A percentile compares a stretch with the other conserved stretches of the same genome.
Conservation (phyloP, 1,140 invertebrate species). For the Drosophila ironensis region DNA sequence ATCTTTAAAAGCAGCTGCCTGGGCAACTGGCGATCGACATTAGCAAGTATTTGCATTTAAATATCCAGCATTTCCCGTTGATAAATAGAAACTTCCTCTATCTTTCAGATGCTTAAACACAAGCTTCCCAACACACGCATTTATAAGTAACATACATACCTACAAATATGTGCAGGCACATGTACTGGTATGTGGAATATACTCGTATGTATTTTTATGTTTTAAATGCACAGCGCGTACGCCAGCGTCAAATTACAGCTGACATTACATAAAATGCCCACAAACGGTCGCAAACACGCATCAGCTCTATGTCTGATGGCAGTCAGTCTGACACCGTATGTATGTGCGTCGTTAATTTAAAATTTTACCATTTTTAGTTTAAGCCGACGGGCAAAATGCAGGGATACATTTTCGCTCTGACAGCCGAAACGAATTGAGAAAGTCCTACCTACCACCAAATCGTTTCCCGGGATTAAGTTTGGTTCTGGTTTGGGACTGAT, state of each 20-base stretch:
- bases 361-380: conserved; percentile 69
- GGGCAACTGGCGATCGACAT: conserved; percentile 1
- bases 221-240: conserved; percentile 63
- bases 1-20: conserved; percentile 29
- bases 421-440: conserved; percentile 28
- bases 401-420: conserved; percentile 1
- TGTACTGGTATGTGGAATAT: conserved; percentile 15
- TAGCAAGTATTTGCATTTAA: conserved; percentile 5
- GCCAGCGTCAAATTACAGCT: conserved; percentile 69
- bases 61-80: conserved; percentile 4
- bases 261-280: conserved; percentile 66
- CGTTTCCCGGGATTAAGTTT: neutral
- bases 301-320: conserved; percentile 6
- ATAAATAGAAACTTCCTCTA: conserved; percentile 16
- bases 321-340: conserved; percentile 20
- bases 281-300: conserved; percentile 30
- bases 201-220: conserved; percentile 59
- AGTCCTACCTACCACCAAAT: conserved; percentile 10
- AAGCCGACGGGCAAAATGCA: conserved; percentile 36
- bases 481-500: no score
- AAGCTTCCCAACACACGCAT: conserved; percentile 16
- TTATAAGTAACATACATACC: conserved; percentile 19
- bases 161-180: neutral
- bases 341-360: conserved; percentile 61
- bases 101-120: conserved; percentile 35